These are phyloP conservation scores for Alosa sapidissima DNA, from an alignment of 2,797 vertebrate genomes.

Conservation along the genomic window DNA sequence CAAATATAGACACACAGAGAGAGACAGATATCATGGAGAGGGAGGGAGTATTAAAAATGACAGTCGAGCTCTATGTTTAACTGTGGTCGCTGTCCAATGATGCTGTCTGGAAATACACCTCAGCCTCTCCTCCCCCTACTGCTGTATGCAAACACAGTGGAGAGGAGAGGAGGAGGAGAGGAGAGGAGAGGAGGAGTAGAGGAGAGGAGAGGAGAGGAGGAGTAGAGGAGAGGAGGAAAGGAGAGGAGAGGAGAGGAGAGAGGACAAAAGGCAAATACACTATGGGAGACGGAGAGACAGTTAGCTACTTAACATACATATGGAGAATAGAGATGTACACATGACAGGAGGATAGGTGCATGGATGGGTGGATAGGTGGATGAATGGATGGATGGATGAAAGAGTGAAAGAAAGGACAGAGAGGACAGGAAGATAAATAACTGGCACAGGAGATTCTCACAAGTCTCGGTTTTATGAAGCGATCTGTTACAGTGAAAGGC, in stretches of 20 bases:
- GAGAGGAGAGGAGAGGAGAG: neutral
- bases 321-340: neutral
- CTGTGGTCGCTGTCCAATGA: too few relatives aligned
- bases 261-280: neutral
- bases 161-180: too few relatives aligned
- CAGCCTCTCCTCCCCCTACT: neutral
- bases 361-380: neutral
- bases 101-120: neutral
- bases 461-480: neutral
- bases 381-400: neutral
- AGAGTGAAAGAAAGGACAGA: neutral
- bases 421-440: neutral
- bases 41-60: too few relatives aligned
- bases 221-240: too few relatives aligned
- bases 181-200: neutral
- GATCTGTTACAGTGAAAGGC: neutral
- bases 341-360: neutral
- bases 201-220: too few relatives aligned
- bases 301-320: neutral
- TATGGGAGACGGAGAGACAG: neutral
- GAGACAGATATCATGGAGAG: neutral
- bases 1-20: neutral
- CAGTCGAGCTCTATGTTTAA: too few relatives aligned
- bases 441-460: neutral
- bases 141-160: neutral